Conservation (phyloP, 2,888 invertebrate species). For the Heliconius cydno region DNA sequence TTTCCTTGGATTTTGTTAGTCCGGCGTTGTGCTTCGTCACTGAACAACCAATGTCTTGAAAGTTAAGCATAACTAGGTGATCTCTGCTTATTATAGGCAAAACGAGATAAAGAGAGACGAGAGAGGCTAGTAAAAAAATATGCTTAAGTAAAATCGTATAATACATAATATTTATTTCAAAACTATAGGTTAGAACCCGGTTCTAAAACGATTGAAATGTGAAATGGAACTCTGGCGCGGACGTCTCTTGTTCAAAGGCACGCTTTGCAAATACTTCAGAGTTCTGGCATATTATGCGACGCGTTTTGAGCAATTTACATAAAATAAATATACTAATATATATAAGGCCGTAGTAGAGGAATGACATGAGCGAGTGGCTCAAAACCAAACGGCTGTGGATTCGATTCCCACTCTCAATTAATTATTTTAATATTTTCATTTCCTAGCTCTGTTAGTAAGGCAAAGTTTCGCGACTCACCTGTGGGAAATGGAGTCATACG, state of each 20-base stretch:
- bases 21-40: too few relatives aligned
- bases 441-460: not conserved
- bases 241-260: constrained; percentile 31
- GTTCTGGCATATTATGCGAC: constrained; percentile 33
- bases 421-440: not conserved
- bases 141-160: not conserved
- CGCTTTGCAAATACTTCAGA: constrained; percentile 31
- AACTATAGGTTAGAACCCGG: constrained; percentile 2
- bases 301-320: constrained; percentile 34
- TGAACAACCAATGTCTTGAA: too few relatives aligned
- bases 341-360: not conserved
- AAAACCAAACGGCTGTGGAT: not conserved
- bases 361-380: not conserved
- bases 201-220: constrained; percentile 25
- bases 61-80: too few relatives aligned
- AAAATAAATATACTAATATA: constrained; percentile 16
- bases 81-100: too few relatives aligned
- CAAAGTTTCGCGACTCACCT: not conserved
- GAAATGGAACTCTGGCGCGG: constrained; percentile 24
- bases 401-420: not conserved
- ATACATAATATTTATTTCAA: not conserved
- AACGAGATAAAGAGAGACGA: too few relatives aligned
- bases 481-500: not conserved
- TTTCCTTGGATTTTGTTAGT: too few relatives aligned
- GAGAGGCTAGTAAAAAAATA: too few relatives aligned